Conservation (phyloP, 1,140 invertebrate genomes). For the Macrobrachium rosenbergii region DNA sequence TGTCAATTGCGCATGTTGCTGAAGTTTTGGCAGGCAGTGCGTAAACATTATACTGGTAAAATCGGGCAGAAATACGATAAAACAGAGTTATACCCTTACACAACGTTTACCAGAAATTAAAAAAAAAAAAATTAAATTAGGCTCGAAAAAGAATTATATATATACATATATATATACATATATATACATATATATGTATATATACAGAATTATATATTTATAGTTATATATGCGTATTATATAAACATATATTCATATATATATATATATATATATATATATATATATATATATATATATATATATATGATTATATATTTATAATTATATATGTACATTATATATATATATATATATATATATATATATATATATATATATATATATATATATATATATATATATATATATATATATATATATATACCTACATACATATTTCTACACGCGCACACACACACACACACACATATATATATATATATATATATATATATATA, state of each 20-base stretch:
- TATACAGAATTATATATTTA: not conserved
- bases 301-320: constrained; percentile 1
- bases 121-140: too few species aligned
- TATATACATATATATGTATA: too few species aligned
- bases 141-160: too few species aligned
- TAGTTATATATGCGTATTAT: not conserved
- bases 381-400: constrained; percentile 15
- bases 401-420: constrained; percentile 9
- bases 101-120: too few species aligned
- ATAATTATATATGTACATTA: not conserved
- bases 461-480: not conserved
- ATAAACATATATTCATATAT: not conserved
- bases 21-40: too few species aligned
- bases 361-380: constrained; percentile 18
- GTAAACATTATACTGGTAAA: too few species aligned
- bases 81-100: too few species aligned
- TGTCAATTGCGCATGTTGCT: too few species aligned
- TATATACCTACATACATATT: not conserved
- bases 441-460: not conserved
- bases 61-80: too few species aligned
- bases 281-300: constrained; percentile 5
- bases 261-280: not conserved
- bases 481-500: constrained; percentile 4
- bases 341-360: not conserved
- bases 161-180: too few species aligned